Evolutionary conservation across 2,888 invertebrate species (phyloP).

Genomic region (Brachycybe producta): DNA sequence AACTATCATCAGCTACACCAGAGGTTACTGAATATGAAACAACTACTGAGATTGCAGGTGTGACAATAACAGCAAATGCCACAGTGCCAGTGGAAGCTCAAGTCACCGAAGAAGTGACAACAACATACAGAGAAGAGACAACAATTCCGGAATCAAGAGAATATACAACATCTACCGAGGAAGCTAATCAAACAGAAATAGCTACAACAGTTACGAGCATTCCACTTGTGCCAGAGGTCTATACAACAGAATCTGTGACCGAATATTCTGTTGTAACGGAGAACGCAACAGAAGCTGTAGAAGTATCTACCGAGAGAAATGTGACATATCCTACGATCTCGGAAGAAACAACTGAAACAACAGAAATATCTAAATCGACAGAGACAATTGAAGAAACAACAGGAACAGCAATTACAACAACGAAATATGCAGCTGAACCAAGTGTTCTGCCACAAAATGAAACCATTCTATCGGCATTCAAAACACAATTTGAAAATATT

Average conservation of each 20-base stretch:
- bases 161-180: not conserved
- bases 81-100: conserved; percentile 9
- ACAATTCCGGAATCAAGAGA: not conserved
- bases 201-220: too few species aligned
- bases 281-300: not conserved
- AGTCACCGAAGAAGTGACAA: conserved; percentile 4
- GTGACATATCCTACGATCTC: too few species aligned
- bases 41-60: conserved; percentile 8
- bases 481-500: conserved; percentile 1
- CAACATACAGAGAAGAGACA: not conserved
- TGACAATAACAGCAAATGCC: not conserved
- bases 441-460: conserved; percentile 1
- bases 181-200: too few species aligned
- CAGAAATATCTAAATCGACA: not conserved
- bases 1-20: not conserved
- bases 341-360: not conserved
- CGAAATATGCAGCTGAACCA: not conserved
- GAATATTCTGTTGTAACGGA: not conserved
- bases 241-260: not conserved
- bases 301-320: too few species aligned
- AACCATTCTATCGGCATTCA: not conserved
- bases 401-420: not conserved
- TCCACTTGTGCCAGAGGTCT: too few species aligned
- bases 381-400: not conserved
- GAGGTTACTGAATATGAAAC: not conserved